Percentiles rank a stretch among this genome's conserved stretches.
Evolutionary conservation across 2,797 vertebrate species (phyloP).

Genomic region (Xyrichtys novacula): DNA sequence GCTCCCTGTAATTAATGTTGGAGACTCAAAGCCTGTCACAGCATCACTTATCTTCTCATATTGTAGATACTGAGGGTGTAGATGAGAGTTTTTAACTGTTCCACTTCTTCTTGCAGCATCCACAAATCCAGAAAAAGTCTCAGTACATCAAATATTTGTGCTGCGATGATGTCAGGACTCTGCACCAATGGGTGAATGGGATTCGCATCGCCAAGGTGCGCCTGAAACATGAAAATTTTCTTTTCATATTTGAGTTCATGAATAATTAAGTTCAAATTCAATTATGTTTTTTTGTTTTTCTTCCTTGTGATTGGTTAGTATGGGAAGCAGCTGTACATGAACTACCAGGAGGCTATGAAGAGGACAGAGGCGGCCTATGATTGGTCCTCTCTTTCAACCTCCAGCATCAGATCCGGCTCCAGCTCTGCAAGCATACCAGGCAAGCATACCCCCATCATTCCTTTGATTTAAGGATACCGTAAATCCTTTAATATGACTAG

Average conservation of each 20-base stretch:
- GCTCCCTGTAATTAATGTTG: background rate
- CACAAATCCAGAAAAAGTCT: conserved; percentile 99
- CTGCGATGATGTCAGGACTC: conserved; percentile 95
- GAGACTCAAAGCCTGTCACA: background rate
- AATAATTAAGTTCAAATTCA: background rate
- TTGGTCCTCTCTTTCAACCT: conserved; percentile 97
- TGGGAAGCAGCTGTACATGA: conserved; percentile 94
- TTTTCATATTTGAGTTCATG: too few relatives aligned
- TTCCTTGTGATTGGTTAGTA: too few relatives aligned
- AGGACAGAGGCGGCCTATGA: conserved; percentile 96
- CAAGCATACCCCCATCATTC: too few relatives aligned
- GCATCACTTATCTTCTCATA: background rate
- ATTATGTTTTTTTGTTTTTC: conserved; percentile 12
- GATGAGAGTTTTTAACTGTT: background rate
- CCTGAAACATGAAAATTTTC: too few relatives aligned
- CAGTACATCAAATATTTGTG: conserved; percentile 99
- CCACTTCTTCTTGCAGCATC: conserved; percentile 85
- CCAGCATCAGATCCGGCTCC: conserved; percentile 96
- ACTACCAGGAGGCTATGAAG: conserved; percentile 98
- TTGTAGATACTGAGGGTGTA: background rate
- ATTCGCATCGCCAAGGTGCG: conserved; percentile 96
- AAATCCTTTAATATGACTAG: too few relatives aligned
- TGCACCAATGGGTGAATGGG: conserved; percentile 98
- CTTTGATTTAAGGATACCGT: too few relatives aligned
- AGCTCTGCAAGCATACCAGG: conserved; percentile 96